These are phyloP conservation scores for Drosophila navojoa DNA, from an alignment of 1,140 invertebrate species.

Conservation along the genomic window DNA sequence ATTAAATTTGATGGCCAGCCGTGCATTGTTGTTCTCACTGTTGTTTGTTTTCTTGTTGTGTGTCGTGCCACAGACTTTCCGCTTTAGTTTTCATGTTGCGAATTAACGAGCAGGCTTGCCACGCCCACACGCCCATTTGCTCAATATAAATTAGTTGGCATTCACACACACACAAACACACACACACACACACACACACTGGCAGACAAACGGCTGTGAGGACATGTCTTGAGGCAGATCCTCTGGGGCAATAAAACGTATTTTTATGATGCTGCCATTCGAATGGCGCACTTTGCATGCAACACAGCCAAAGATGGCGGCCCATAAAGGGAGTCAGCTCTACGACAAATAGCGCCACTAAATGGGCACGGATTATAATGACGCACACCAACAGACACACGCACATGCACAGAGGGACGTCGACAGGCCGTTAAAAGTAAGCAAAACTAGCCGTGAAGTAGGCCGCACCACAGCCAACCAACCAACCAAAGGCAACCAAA, in stretches of 20 bases:
- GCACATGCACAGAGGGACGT: conserved; percentile 8
- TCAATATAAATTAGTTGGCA: conserved; percentile 75
- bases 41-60: conserved; percentile 12
- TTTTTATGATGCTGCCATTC: conserved; percentile 74
- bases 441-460: conserved; percentile 74
- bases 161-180: conserved; percentile 26
- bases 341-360: conserved; percentile 77
- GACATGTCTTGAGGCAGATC: conserved; percentile 73
- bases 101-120: conserved; percentile 70
- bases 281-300: conserved; percentile 75
- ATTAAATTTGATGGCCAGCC: conserved; percentile 74
- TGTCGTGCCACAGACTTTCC: conserved; percentile 59
- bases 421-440: conserved; percentile 68
- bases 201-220: conserved; percentile 28
- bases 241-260: conserved; percentile 77
- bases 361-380: conserved; percentile 82
- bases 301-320: conserved; percentile 47
- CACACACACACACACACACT: background rate
- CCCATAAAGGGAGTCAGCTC: conserved; percentile 77
- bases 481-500: conserved; percentile 68
- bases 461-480: conserved; percentile 57
- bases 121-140: conserved; percentile 29
- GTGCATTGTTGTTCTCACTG: conserved; percentile 27
- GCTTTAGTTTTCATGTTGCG: conserved; percentile 79
- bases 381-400: conserved; percentile 36